Base-by-base conservation (phyloP, 2,113 vertebrate species). In the Cichladusa arquata region DNA sequence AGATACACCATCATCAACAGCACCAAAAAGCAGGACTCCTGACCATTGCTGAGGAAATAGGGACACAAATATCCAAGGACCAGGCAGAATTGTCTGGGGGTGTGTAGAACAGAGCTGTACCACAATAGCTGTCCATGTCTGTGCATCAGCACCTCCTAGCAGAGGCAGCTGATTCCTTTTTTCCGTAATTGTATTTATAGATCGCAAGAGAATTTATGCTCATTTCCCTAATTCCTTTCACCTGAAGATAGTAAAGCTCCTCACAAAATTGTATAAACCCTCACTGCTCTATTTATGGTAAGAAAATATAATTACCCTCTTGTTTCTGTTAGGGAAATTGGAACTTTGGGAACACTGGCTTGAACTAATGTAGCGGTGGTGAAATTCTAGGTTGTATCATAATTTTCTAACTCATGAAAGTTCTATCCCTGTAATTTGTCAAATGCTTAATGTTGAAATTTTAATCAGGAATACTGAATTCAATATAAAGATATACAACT, bases 91-190 rank as follows among this genome's bases (percentile, higher is more conserved):
- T 57, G 17, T 4, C 25, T 54, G 22, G 8, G 45, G 42, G 13
- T 48, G 67, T 77, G 12, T 20, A 47, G 22, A 14, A 26, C 9
- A 64, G 53, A 50, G 4, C 29, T 33, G 1, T 15, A 5, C n/a
- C 4, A 11, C 22, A 33, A 3, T 16, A 86, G 16, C 4, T 64
- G 12, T 38, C 33, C 6, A 3, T 11, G 5, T 9, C 19, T 58
- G 19, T 76, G 11, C 20, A 83, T 67, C 57, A 67, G 2, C 5
- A 44, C 8, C 36, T 48, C 0, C 0, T 45, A 36, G 50, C 31
- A 86, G 28, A 77, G 5, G 16, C 17, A 69, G 24, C 5, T 69
- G 56, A 56, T 69, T 72, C 26, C 12, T 44, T 33, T 47, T n/a
- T 34, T 24, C 5, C 20, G 60, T 86, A 57, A 26, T 8, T 76